These are phyloP conservation scores for Forbesichthys agassizii DNA, from an alignment of 2,113 vertebrate species.

Conservation along the genomic window DNA sequence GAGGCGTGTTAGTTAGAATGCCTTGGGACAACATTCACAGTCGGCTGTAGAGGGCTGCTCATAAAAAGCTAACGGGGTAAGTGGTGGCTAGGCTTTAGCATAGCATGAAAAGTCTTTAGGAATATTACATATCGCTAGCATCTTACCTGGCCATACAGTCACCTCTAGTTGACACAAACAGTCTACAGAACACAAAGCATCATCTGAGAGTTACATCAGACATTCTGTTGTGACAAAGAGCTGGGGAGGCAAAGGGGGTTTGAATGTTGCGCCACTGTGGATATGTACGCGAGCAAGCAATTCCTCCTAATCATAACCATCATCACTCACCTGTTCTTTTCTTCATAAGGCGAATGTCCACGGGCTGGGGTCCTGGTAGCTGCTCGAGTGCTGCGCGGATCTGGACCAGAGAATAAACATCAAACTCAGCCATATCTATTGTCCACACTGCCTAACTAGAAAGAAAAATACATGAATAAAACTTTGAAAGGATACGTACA, in stretches of 20 bases:
- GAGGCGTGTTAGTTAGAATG: slow-evolving; percentile 98
- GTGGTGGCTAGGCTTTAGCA: slow-evolving; percentile 74
- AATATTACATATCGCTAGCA: slow-evolving; percentile 32
- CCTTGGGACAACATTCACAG: slow-evolving; percentile 91
- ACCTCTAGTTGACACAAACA: slow-evolving; percentile 17
- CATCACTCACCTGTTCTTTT: slow-evolving; percentile 91
- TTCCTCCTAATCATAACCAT: slow-evolving; percentile 51
- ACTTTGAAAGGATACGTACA: slow-evolving; percentile 71
- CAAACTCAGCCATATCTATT: background rate
- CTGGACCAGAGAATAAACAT: slow-evolving; percentile 60
- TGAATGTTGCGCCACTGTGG: slow-evolving; percentile 60
- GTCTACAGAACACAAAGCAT: slow-evolving; percentile 15
- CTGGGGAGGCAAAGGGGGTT: slow-evolving; percentile 69
- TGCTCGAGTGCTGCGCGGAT: slow-evolving; percentile 87
- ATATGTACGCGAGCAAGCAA: slow-evolving; percentile 33
- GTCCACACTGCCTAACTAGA: background rate
- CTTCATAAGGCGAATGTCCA: slow-evolving; percentile 92
- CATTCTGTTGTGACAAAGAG: slow-evolving; percentile 3
- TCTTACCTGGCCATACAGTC: slow-evolving; percentile 40
- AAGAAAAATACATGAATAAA: background rate
- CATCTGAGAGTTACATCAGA: background rate
- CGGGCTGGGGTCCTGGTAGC: slow-evolving; percentile 91
- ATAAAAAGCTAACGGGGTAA: slow-evolving; percentile 31
- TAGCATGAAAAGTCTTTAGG: slow-evolving; percentile 80
- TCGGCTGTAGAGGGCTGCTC: slow-evolving; percentile 81